These are phyloP conservation scores for Schlechtendalia chinensis DNA, from an alignment of 1,140 invertebrate genomes.

Conservation along the genomic window DNA sequence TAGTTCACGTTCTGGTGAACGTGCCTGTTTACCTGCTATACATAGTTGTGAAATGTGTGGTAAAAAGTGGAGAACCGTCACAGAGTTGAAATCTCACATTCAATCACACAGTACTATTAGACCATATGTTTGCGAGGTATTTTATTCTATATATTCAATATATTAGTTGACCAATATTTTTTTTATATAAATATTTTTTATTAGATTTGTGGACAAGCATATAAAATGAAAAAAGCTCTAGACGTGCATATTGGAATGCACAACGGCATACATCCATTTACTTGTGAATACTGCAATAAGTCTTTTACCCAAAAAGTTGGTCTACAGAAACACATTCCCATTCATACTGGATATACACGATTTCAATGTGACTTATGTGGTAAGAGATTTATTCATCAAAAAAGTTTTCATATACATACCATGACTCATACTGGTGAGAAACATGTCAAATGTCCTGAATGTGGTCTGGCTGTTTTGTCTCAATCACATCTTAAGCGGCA, in stretches of 20 bases:
- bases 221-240: conserved; percentile 52
- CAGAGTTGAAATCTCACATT: conserved; percentile 58
- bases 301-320: conserved; percentile 69
- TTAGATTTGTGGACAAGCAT: conserved; percentile 62
- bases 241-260: conserved; percentile 66
- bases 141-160: not conserved
- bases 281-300: conserved; percentile 75
- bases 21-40: conserved; percentile 50
- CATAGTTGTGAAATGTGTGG: conserved; percentile 56
- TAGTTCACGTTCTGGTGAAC: conserved; percentile 49
- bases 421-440: conserved; percentile 65
- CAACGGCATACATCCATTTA: conserved; percentile 69
- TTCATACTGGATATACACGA: conserved; percentile 64
- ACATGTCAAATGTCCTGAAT: conserved; percentile 63
- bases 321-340: conserved; percentile 65
- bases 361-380: conserved; percentile 52
- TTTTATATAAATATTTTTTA: not conserved
- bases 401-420: conserved; percentile 65
- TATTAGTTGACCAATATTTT: not conserved
- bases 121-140: conserved; percentile 60
- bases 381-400: conserved; percentile 52
- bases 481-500: conserved; percentile 68
- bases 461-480: conserved; percentile 63
- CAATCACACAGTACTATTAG: conserved; percentile 57
- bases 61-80: conserved; percentile 56